These are phyloP conservation scores for Nothura maculosa DNA, from an alignment of 2,797 vertebrate species.

Conservation along the genomic window DNA sequence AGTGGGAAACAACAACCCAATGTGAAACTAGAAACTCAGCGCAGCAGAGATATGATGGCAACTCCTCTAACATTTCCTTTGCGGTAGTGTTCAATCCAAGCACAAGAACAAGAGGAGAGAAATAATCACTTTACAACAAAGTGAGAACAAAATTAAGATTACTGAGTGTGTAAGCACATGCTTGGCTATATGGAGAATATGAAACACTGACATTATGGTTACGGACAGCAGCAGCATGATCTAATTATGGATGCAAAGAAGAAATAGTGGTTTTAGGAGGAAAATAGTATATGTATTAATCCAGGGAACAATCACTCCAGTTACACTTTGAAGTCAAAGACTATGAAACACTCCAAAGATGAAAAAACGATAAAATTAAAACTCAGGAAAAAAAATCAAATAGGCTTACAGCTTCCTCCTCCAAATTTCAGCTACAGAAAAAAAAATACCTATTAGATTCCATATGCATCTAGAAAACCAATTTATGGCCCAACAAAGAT, in stretches of 20 bases:
- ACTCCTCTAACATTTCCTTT: conserved; percentile 34
- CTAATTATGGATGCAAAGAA: conserved; percentile 70
- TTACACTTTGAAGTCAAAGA: conserved; percentile 69
- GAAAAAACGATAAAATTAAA: conserved; percentile 33
- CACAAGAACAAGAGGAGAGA: conserved; percentile 16
- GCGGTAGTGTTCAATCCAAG: conserved; percentile 57
- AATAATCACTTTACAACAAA: conserved; percentile 64
- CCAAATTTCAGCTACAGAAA: neutral
- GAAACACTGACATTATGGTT: conserved; percentile 48
- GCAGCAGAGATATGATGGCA: conserved; percentile 22
- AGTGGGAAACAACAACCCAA: neutral
- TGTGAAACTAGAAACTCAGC: conserved; percentile 1
- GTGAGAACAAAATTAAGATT: conserved; percentile 50
- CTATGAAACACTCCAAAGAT: conserved; percentile 36
- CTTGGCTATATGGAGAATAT: conserved; percentile 48
- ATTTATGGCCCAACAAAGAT: neutral
- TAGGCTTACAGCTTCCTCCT: neutral
- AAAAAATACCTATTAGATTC: neutral
- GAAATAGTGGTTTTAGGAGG: conserved; percentile 64
- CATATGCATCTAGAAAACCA: neutral
- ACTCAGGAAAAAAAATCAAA: neutral
- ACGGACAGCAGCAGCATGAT: conserved; percentile 52
- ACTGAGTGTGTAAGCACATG: conserved; percentile 53
- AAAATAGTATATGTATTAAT: conserved; percentile 68
- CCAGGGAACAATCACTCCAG: conserved; percentile 61